Evolutionary conservation across 64 coral and sea anemone species (phyloP), one percentile per base, ranked within the genome.

Genomic region (Montipora foliosa): DNA sequence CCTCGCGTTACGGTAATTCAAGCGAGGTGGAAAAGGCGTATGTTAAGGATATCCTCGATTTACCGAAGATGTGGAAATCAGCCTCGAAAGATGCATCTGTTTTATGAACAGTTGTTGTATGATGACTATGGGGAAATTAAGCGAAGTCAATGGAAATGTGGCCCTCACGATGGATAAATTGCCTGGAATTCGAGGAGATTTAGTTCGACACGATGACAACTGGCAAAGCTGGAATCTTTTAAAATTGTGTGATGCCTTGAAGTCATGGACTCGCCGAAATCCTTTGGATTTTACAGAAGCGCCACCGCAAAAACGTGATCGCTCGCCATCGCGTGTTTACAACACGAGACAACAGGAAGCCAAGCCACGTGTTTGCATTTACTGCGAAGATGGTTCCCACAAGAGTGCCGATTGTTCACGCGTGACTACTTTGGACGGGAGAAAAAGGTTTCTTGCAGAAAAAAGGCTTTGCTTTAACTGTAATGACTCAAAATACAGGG

Each of bases 111-210:
- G 52, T 53, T 53, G 22, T 55, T 16, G 24, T 44, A 84, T n/a
- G 55, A 49, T 44, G 15, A 84, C 81, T 5, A 84, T 84, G 81
- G 81, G 81, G 37, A 84, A 84, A 21, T 84, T 61, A 53, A 84
- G 57, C 37, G 52, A 84, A 7, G 81, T 84, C 37, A 61, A 55
- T 22, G 81, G 52, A 24, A 64, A 84, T 57, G 81, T 84, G 25
- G 66, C 53, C 58, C 55, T 84, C 58, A 61, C 52, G 22, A 5
- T 84, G 37, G 52, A 84, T 84, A 84, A 84, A 84, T 10, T 84
- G 14, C 44, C 81, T 29, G 81, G 81, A 61, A 84, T 84, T 84
- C 20, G 52, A 59, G 81, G 53, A 21, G 81, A 84, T 64, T 22
- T 84, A 7, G 55, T 66, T 8, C 22, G 81, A 20, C 49, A 64